Percentiles rank a stretch among this genome's conserved stretches.
phyloP scores from a whole-genome alignment of 2,113 vertebrate species.

The Passer domesticus region DNA sequence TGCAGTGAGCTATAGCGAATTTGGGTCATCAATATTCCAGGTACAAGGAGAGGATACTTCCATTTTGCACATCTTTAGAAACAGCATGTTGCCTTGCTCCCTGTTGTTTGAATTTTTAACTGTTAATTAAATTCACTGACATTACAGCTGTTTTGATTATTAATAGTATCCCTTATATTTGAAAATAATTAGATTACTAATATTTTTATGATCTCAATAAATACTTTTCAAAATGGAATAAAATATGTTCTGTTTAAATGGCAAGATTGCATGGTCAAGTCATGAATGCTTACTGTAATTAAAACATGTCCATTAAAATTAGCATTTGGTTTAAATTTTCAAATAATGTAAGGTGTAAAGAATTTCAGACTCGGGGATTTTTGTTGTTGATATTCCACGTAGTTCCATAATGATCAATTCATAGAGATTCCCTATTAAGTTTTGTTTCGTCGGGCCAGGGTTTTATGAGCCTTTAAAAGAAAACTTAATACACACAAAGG shows the following conservation, averaged over 20 bases:
- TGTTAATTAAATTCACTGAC: conserved; percentile 70
- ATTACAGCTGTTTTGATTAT: conserved; percentile 64
- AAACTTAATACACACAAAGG: too few species aligned
- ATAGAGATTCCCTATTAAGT: not conserved
- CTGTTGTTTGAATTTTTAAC: conserved; percentile 65
- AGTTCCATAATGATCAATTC: not conserved
- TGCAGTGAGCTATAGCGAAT: conserved; percentile 38
- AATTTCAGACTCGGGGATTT: not conserved
- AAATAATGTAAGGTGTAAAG: not conserved
- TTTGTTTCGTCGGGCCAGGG: too few species aligned
- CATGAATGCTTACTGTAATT: not conserved
- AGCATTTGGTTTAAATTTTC: not conserved
- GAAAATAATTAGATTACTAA: conserved; percentile 52
- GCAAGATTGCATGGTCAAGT: not conserved
- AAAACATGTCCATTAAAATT: not conserved
- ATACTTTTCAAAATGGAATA: not conserved
- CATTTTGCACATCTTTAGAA: conserved; percentile 66
- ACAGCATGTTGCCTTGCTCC: conserved; percentile 60
- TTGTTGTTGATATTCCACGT: accelerated
- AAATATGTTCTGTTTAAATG: not conserved
- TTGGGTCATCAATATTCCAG: conserved; percentile 58
- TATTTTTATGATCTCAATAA: conserved; percentile 42
- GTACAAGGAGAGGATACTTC: conserved; percentile 41
- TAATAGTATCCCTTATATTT: conserved; percentile 48
- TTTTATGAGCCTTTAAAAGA: too few species aligned